These are phyloP conservation scores for Hyla sarda DNA, from an alignment of 2,113 vertebrate species.

Conservation along the genomic window DNA sequence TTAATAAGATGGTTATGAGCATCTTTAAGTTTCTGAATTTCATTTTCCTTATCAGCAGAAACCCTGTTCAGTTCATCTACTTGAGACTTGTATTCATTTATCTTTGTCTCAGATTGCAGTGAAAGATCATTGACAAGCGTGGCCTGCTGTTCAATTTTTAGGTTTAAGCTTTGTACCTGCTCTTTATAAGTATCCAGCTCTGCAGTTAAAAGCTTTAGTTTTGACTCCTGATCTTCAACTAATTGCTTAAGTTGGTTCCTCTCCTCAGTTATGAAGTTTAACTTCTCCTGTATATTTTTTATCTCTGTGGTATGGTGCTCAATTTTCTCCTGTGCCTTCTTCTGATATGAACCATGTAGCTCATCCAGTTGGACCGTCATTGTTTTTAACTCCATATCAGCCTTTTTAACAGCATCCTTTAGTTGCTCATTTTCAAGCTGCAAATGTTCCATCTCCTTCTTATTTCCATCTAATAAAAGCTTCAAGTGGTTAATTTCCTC, in stretches of 20 bases:
- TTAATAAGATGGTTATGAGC: slow-evolving; percentile 76
- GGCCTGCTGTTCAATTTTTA: slow-evolving; percentile 73
- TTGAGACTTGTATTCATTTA: slow-evolving; percentile 70
- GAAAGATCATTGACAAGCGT: slow-evolving; percentile 74
- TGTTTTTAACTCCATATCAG: slow-evolving; percentile 69
- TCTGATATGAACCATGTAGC: slow-evolving; percentile 58
- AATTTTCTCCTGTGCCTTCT: slow-evolving; percentile 59
- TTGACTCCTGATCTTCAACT: slow-evolving; percentile 63
- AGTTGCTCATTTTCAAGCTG: slow-evolving; percentile 70
- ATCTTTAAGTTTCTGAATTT: slow-evolving; percentile 69
- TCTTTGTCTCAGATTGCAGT: slow-evolving; percentile 69
- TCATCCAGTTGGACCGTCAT: slow-evolving; percentile 71
- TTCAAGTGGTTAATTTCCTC: slow-evolving; percentile 82
- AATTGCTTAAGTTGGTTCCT: slow-evolving; percentile 71
- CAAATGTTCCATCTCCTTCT: slow-evolving; percentile 75
- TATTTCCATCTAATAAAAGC: slow-evolving; percentile 80
- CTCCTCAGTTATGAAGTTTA: slow-evolving; percentile 74
- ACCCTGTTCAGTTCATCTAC: slow-evolving; percentile 72
- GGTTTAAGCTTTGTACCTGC: slow-evolving; percentile 72
- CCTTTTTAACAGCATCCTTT: slow-evolving; percentile 72
- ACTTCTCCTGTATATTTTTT: slow-evolving; percentile 71
- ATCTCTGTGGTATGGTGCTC: slow-evolving; percentile 67
- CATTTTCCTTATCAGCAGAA: slow-evolving; percentile 77
- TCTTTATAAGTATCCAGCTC: slow-evolving; percentile 74
- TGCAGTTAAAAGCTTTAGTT: slow-evolving; percentile 67